These are phyloP conservation scores for Bufo gargarizans DNA, from an alignment of 2,113 vertebrate species.

Conservation along the genomic window DNA sequence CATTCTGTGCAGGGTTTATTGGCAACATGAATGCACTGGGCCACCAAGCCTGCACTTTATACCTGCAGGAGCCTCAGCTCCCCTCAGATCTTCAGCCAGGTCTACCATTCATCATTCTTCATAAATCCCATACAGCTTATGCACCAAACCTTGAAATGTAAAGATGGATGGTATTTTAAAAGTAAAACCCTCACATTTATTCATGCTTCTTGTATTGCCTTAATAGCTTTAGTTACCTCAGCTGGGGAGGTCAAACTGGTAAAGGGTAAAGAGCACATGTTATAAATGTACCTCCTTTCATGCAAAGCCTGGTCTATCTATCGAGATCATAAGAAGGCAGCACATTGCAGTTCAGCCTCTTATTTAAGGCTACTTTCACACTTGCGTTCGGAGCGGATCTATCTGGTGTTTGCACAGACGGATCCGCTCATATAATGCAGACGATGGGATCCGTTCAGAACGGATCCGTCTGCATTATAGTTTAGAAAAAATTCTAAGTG, in stretches of 20 bases:
- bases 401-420: too few relatives aligned
- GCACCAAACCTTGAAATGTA: not conserved
- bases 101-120: not conserved
- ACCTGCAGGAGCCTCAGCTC: not conserved
- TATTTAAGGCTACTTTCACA: too few relatives aligned
- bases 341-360: too few relatives aligned
- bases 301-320: too few relatives aligned
- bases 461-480: too few relatives aligned
- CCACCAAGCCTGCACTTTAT: not conserved
- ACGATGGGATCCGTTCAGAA: too few relatives aligned
- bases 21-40: not conserved
- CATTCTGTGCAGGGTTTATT: conserved; percentile 12
- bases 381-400: too few relatives aligned
- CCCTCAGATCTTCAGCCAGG: not conserved
- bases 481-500: too few relatives aligned
- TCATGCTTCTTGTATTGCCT: not conserved
- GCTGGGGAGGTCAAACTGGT: not conserved
- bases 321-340: too few relatives aligned
- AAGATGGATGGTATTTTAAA: not conserved
- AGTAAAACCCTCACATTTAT: not conserved
- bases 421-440: too few relatives aligned
- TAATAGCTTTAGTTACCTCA: not conserved
- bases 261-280: not conserved
- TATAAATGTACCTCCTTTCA: too few relatives aligned
- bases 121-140: not conserved